Evolutionary conservation across 2,888 invertebrate genomes (phyloP).

Genomic region (Cheilosia vulpina): DNA sequence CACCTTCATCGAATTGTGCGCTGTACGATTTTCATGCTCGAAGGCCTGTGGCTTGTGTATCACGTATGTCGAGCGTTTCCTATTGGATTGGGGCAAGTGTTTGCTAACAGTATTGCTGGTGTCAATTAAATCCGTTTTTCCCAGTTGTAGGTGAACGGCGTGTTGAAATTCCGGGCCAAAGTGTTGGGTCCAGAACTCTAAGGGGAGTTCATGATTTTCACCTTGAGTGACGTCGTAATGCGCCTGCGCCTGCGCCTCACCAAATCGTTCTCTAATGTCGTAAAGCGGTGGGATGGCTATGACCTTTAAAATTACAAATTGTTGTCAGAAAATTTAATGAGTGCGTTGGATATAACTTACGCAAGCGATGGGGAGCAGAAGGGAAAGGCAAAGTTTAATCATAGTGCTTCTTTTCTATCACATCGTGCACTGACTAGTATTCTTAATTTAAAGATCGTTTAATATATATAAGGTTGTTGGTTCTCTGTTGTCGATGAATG

Average conservation of each 20-base stretch:
- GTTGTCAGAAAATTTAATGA: background rate
- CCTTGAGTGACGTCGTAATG: background rate
- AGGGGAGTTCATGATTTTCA: conserved; percentile 49
- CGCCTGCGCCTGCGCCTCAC: background rate
- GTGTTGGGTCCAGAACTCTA: conserved; percentile 80
- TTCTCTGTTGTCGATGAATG: conserved; percentile 6
- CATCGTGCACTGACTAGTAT: conserved; percentile 56
- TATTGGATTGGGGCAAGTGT: conserved; percentile 17
- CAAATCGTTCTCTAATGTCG: background rate
- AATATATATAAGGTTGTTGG: conserved; percentile 57
- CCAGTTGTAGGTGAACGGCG: conserved; percentile 80
- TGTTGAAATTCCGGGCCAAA: conserved; percentile 81
- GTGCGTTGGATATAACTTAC: conserved; percentile 36
- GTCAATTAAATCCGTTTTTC: conserved; percentile 47
- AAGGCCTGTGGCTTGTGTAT: conserved; percentile 23
- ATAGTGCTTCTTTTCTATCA: conserved; percentile 53
- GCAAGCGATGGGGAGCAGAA: conserved; percentile 43
- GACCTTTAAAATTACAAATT: conserved; percentile 34
- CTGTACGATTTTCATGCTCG: conserved; percentile 4
- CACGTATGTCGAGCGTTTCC: conserved; percentile 43
- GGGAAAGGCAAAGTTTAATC: conserved; percentile 34
- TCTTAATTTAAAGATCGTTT: conserved; percentile 41
- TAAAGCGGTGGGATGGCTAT: conserved; percentile 37
- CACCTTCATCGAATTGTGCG: conserved; percentile 40
- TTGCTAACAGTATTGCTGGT: conserved; percentile 24